Evolutionary conservation across 2,888 invertebrate genomes (phyloP).

Genomic region (Acleris cristana): DNA sequence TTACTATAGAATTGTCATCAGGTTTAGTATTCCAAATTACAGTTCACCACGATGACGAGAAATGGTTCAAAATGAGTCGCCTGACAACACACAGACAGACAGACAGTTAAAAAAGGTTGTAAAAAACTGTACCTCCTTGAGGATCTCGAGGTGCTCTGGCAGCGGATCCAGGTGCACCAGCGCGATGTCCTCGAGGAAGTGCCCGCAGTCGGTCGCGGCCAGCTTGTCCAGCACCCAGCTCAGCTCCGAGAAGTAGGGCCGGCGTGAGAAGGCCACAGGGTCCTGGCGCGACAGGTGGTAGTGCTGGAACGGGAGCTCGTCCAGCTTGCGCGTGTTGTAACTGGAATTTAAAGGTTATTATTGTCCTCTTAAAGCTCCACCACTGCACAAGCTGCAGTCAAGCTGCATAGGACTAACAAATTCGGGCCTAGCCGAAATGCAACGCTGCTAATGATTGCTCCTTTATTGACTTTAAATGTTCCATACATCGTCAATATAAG

Average conservation of each 20-base stretch:
- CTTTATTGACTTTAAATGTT: too few relatives aligned
- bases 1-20: too few relatives aligned
- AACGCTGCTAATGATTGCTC: too few relatives aligned
- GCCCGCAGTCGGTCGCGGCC: slow-evolving; percentile 89
- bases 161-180: slow-evolving; percentile 76
- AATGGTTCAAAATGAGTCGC: too few relatives aligned
- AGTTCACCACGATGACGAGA: too few relatives aligned
- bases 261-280: slow-evolving; percentile 84
- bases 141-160: slow-evolving; percentile 81
- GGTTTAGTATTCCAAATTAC: too few relatives aligned
- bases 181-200: slow-evolving; percentile 90
- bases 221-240: slow-evolving; percentile 92
- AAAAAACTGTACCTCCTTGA: slow-evolving; percentile 82
- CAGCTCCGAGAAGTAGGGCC: slow-evolving; percentile 88
- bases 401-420: not conserved
- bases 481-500: too few relatives aligned
- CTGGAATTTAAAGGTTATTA: slow-evolving; percentile 65
- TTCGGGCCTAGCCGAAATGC: not conserved
- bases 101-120: too few relatives aligned
- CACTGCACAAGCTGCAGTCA: not conserved
- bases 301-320: slow-evolving; percentile 92
- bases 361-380: too few relatives aligned
- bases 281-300: slow-evolving; percentile 83
- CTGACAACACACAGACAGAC: too few relatives aligned
- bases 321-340: slow-evolving; percentile 91